Conservation (phyloP, 2,888 invertebrate genomes). For the Ischnura elegans region DNA sequence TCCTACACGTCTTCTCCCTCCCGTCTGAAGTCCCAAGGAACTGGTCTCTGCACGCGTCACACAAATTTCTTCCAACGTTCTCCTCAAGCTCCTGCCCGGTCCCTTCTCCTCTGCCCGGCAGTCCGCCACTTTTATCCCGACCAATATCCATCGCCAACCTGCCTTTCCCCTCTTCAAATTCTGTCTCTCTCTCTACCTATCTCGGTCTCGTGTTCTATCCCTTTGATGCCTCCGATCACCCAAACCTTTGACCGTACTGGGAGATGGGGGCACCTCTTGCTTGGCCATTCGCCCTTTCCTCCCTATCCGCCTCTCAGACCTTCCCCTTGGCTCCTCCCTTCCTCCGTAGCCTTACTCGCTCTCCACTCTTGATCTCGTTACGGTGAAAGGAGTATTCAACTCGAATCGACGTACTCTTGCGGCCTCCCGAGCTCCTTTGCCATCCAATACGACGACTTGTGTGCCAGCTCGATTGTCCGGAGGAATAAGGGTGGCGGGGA, state of each 20-base stretch:
- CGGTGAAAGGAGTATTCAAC: conserved; percentile 63
- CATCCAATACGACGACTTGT: conserved; percentile 37
- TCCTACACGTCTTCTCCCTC: too few species aligned
- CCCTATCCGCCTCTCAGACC: background rate
- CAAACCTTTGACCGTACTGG: background rate
- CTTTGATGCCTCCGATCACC: conserved; percentile 52
- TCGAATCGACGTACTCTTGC: conserved; percentile 58
- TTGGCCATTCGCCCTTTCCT: background rate
- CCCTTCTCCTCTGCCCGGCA: background rate
- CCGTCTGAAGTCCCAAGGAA: too few species aligned
- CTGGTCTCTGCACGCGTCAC: background rate
- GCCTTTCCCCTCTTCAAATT: background rate
- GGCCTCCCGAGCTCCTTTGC: conserved; percentile 45
- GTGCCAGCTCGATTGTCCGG: conserved; percentile 37
- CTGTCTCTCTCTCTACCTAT: background rate
- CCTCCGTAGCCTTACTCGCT: background rate
- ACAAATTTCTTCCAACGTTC: background rate
- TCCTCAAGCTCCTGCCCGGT: background rate
- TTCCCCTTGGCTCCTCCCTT: background rate
- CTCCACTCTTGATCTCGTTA: conserved; percentile 62
- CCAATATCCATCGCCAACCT: background rate
- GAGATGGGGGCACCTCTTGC: background rate
- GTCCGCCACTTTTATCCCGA: background rate
- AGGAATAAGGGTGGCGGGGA: conserved; percentile 37
- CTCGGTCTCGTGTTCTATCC: conserved; percentile 16